Conservation (phyloP, 2,888 invertebrate species). For the Caenorhabditis sp. region DNA sequence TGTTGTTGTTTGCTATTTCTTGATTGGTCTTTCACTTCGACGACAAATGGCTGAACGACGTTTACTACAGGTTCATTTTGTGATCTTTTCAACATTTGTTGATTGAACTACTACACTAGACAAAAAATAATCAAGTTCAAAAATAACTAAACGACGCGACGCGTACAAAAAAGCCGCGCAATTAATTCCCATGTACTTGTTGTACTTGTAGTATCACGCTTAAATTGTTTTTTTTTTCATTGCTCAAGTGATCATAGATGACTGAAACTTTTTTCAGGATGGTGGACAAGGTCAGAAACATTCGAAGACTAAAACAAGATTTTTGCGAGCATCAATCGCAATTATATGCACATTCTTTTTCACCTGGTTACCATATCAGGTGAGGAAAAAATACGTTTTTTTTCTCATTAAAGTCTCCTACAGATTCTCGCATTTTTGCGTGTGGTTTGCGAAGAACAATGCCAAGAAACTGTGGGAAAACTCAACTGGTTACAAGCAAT, state of each 20-base stretch:
- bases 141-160: slow-evolving; percentile 1
- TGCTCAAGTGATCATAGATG: neutral
- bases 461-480: slow-evolving; percentile 47
- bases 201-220: neutral
- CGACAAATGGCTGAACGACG: slow-evolving; percentile 52
- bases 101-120: neutral
- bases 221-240: neutral
- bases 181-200: neutral
- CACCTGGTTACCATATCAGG: slow-evolving; percentile 65
- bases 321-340: slow-evolving; percentile 58
- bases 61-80: slow-evolving; percentile 26
- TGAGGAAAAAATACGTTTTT: too few species aligned
- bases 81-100: neutral
- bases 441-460: slow-evolving; percentile 55
- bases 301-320: slow-evolving; percentile 52
- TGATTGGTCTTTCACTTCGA: slow-evolving; percentile 55
- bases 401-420: too few species aligned
- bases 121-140: neutral
- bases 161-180: neutral
- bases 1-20: slow-evolving; percentile 56
- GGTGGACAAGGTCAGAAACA: slow-evolving; percentile 38
- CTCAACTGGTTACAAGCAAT: slow-evolving; percentile 64
- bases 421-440: slow-evolving; percentile 61
- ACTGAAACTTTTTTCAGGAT: slow-evolving; percentile 24
- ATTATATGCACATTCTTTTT: slow-evolving; percentile 62